These are phyloP conservation scores for Bryconaethiops microstoma DNA, from an alignment of 2,797 vertebrate genomes.

Conservation along the genomic window DNA sequence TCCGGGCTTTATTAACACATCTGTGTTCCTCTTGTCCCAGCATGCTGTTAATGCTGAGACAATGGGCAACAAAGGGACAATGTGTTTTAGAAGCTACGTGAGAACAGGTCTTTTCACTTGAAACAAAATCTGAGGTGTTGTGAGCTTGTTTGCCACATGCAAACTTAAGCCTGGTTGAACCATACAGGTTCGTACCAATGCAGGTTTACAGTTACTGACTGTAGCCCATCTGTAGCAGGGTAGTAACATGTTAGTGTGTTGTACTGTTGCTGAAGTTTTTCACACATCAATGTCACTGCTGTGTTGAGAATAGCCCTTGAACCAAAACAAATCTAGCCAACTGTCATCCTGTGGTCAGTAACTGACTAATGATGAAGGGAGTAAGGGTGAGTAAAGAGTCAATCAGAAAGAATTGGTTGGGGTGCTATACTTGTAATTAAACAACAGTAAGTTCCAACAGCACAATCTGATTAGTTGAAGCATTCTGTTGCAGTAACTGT, in stretches of 20 bases:
- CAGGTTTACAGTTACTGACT: background rate
- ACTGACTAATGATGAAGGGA: background rate
- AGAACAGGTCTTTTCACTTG: constrained; percentile 48
- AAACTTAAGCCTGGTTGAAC: background rate
- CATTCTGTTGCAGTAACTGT: no score
- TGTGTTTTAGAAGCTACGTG: constrained; percentile 58
- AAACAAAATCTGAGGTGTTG: constrained; percentile 40
- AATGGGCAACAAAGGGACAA: constrained; percentile 42
- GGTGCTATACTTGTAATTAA: no score
- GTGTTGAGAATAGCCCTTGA: no score
- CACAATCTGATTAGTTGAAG: no score
- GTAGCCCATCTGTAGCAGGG: no score
- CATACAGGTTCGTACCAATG: background rate
- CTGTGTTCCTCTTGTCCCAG: constrained; percentile 55
- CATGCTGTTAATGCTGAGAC: constrained; percentile 49
- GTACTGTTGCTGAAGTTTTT: background rate
- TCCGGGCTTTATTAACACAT: constrained; percentile 58
- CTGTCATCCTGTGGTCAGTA: no score
- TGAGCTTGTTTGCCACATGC: constrained; percentile 15
- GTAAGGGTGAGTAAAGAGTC: no score
- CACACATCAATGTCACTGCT: background rate
- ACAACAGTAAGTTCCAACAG: no score
- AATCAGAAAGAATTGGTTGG: no score
- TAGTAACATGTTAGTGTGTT: background rate
- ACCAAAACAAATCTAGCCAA: no score